These are phyloP conservation scores for Bradypus variegatus DNA, from an alignment of 2,797 vertebrate genomes.

Conservation along the genomic window DNA sequence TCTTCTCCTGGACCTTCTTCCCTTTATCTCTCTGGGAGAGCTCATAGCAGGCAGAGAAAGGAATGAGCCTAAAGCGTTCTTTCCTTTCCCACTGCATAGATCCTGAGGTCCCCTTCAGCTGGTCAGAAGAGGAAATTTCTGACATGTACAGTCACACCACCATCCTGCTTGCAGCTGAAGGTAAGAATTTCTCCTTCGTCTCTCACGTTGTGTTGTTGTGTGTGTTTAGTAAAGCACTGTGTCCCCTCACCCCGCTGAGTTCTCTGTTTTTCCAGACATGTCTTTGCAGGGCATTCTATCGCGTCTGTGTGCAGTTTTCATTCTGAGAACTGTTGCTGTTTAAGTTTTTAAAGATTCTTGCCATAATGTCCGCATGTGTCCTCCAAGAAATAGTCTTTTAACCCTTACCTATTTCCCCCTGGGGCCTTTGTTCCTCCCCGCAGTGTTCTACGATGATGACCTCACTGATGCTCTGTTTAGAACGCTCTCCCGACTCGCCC, in stretches of 20 bases:
- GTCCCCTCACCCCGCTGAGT: rapidly evolving
- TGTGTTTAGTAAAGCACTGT: background rate
- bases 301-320: rapidly evolving
- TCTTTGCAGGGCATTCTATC: background rate
- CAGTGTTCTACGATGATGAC: conserved; percentile 93
- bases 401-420: background rate
- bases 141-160: conserved; percentile 81
- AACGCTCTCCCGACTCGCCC: conserved; percentile 79
- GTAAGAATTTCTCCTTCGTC: conserved; percentile 65
- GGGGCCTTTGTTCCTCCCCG: background rate
- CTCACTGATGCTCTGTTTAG: conserved; percentile 88
- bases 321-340: background rate
- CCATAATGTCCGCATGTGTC: rapidly evolving
- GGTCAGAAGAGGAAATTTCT: conserved; percentile 86
- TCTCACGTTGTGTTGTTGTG: rapidly evolving
- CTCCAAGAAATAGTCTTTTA: background rate
- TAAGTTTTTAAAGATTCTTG: rapidly evolving
- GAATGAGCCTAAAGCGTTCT: background rate
- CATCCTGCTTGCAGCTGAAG: conserved; percentile 88
- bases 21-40: background rate
- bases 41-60: background rate
- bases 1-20: background rate
- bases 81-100: conserved; percentile 71
- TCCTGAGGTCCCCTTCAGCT: conserved; percentile 78
- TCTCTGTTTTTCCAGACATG: background rate